These are phyloP conservation scores for Tretioscincus oriximinensis DNA, from an alignment of 2,113 vertebrate genomes.

Conservation along the genomic window DNA sequence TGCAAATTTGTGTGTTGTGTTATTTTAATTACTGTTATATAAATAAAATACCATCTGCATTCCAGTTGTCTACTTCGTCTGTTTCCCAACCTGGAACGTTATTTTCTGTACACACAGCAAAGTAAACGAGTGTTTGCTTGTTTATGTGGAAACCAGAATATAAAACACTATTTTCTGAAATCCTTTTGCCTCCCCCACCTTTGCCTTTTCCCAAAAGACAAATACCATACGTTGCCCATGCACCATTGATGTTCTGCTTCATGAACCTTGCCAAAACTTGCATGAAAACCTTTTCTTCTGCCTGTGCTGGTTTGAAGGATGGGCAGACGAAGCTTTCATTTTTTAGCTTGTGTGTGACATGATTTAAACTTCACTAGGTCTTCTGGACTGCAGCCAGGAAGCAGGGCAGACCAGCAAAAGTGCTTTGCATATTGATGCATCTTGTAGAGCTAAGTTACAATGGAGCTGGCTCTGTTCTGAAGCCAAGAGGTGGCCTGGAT, in stretches of 20 bases:
- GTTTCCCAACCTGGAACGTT: neutral
- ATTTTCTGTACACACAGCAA: neutral
- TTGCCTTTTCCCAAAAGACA: neutral
- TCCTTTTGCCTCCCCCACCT: neutral
- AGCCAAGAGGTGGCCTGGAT: no score
- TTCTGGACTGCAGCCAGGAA: slow-evolving; percentile 50
- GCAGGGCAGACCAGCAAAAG: slow-evolving; percentile 44
- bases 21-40: neutral
- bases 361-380: slow-evolving; percentile 34
- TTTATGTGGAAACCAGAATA: neutral
- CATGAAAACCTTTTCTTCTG: slow-evolving; percentile 14
- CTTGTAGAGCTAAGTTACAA: slow-evolving; percentile 4
- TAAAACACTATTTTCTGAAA: neutral
- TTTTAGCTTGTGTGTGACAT: slow-evolving; percentile 32
- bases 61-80: neutral
- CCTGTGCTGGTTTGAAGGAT: slow-evolving; percentile 47
- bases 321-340: slow-evolving; percentile 45
- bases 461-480: neutral
- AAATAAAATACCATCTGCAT: neutral
- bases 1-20: no score
- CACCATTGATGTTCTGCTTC: neutral
- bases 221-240: neutral
- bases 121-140: neutral
- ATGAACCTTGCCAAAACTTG: neutral
- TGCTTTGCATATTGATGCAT: neutral